Percentiles rank a stretch among this genome's conserved stretches.
These are phyloP conservation scores for Lasioglossum oenotherae DNA, from an alignment of 2,888 invertebrate genomes.

Conservation along the genomic window DNA sequence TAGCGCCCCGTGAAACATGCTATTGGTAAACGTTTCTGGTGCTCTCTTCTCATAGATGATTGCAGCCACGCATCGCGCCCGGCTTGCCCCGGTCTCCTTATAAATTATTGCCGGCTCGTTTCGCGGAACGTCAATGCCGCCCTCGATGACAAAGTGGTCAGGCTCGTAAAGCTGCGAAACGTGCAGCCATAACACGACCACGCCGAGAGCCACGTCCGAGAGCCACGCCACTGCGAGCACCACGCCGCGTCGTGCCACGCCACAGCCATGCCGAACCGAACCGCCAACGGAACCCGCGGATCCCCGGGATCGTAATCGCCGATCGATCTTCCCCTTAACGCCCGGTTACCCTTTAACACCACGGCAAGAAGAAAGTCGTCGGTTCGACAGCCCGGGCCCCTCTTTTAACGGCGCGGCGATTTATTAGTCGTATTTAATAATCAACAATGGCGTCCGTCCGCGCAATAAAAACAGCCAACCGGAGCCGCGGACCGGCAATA, in stretches of 20 bases:
- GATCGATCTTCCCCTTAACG: constrained; percentile 62
- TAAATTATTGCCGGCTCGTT: constrained; percentile 72
- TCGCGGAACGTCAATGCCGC: constrained; percentile 69
- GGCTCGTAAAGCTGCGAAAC: constrained; percentile 62
- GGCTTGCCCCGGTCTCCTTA: constrained; percentile 66
- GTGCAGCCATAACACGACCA: constrained; percentile 36
- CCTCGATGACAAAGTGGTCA: constrained; percentile 70
- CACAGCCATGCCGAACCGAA: background rate
- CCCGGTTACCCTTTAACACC: constrained; percentile 18
- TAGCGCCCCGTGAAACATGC: constrained; percentile 80
- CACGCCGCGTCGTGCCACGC: background rate
- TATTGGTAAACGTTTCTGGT: constrained; percentile 79
- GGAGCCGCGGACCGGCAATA: constrained; percentile 5
- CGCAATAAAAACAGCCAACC: constrained; percentile 14
- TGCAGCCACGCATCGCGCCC: constrained; percentile 52
- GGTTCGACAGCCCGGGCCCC: constrained; percentile 26
- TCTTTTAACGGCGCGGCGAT: constrained; percentile 25
- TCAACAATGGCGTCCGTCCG: constrained; percentile 38
- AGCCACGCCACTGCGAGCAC: background rate
- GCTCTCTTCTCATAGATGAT: constrained; percentile 68
- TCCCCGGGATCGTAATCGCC: constrained; percentile 63
- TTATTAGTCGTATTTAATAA: constrained; percentile 58
- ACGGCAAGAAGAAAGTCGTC: constrained; percentile 39
- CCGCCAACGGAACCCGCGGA: constrained; percentile 27
- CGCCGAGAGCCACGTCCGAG: background rate